Base-by-base conservation (phyloP, 2,888 invertebrate genomes). In the Cremastinae sp. region DNA sequence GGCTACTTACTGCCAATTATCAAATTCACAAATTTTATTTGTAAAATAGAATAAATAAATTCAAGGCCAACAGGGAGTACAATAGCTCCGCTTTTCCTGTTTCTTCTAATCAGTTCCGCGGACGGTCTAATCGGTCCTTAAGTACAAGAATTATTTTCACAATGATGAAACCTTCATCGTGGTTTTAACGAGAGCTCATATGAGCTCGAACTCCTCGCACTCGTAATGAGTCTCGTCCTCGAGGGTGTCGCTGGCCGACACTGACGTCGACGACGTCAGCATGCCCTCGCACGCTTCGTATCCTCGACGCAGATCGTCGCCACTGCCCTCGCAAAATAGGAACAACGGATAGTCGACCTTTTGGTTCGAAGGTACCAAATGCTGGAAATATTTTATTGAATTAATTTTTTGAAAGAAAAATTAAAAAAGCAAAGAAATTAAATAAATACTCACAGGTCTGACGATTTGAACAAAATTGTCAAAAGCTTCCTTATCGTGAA, bases 261-360 rank as follows among this genome's bases (percentile, higher is more conserved):
- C 81, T 5, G 80, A 72, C 28, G 83, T 74, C 28, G 83, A 78
- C 7, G 86, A 83, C 28, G 85, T 73, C 2, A 84, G 56, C 56
- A 78, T 80, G 58, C 72, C 84, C 43, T 86, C 86, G 0, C 81
- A 80, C 16, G 80, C 84, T 68, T 86, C 86, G 45, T 83, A 82
- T 10, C 83, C 81, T 8, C 80, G 81, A 14, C 85, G 83, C 8
- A 88, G 87, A 83, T 93, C 93, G 82, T 91, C 90, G 83, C 93
- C 93, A 83, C 93, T 93, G 72, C 96, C 96, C 83, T 95, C 93
- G 79, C 94, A 93, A 85, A 96, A 93, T 75, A 94, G 93, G 90
- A 96, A 97, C 91, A 96, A 93, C 35, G 97, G 96, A 90, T 96
- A 96, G 84, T 95, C 94, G 78, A 91, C 91, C 89, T 91, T 81